Base-by-base conservation (phyloP, 2,888 invertebrate genomes). In the Crioceris asparagi region DNA sequence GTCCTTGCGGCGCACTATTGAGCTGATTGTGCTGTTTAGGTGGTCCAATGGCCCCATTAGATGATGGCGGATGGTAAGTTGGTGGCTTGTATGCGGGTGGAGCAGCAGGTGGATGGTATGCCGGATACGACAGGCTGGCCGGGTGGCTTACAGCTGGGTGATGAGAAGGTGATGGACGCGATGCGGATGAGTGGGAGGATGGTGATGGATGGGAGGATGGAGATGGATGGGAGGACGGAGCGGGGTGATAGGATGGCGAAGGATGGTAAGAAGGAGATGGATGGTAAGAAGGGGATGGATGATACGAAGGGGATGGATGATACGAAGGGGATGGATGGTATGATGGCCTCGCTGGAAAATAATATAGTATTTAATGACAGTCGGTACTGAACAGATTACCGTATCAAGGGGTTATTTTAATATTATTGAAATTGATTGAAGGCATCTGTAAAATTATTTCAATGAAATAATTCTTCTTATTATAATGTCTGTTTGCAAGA, bases 141-240 rank as follows among this genome's bases (percentile, higher is more conserved):
- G 43, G 36, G 12, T 35, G 36, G 8, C 23, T 21, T 17, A 16
- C 15, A 12, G 39, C 39, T 17, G 41, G 39, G 3, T 23, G 32
- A 2, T 14, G 11, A n/a, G 44, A 29, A 2, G 39, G 36, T 14
- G 39, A 36, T 2, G 40, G 38, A 7, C 32, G 26, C 5, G 38
- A 36, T 4, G 43, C 36, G 17, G 37, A 25, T 7, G 39, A 35
- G 3, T 27, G 23, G n/a, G 35, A 32, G 1, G 46, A 35, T 15
- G 38, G 33, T 1, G 35, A 35, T 2, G 43, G 35, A 5, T 35
- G 37, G n/a, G 38, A 38, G 10, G 38, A 35, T 7, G 43, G 38
- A 2, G 45, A 29, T 17, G 45, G 44, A n/a, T 38, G 41, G 16
- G 36, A 25, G 10, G 46, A 18, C 12, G 35, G 17, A 3, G 46